Evolutionary conservation across 2,113 vertebrate genomes (phyloP), one percentile per base, ranked within the genome.

Genomic region (Actenoides lindsayi): DNA sequence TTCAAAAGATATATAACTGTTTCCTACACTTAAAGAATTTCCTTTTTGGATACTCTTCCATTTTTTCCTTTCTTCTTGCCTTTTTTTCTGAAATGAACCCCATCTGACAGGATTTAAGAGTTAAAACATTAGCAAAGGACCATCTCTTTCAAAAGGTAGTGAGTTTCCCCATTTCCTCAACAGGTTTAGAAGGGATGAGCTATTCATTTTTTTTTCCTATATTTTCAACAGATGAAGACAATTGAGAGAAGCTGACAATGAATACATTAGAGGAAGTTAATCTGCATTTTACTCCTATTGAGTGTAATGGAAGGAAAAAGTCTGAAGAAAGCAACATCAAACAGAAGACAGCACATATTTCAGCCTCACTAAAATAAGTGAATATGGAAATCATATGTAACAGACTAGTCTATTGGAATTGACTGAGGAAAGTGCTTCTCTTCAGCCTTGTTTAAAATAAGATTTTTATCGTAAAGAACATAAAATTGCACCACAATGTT

Each of bases 171-270:
- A 13, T 69, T 80, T 89, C 48, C 16, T 86, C 31, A 37, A 51
- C 17, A 51, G 11, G 15, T 69, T 5, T 19, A 39, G 84, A 80
- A 86, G 15, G 9, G 30, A 37, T 9, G 84, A 65, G 39, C 24
- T 27, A 39, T 3, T 30, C 0, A 1, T 19, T 21, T 28, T 64
- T 44, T 14, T 44, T 8, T 25, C 5, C 19, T 48, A 2, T 67
- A 60, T 76, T 92, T 77, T 79, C 11, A 75, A 21, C 6, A 30
- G 21, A 23, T 54, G 25, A 75, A 70, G 48, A 48, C 24, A 92
- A 57, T 25, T 71, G n/a, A 67, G 39, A 56, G 25, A 10, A 79
- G 27, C 15, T 68, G 70, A 25, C 13, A 54, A 20, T 44, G 7
- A 53, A 31, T 84, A 33, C 0, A 1, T 48, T 67, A 67, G 12